Base-by-base conservation (phyloP, 2,797 vertebrate species). In the Lophius americanus region DNA sequence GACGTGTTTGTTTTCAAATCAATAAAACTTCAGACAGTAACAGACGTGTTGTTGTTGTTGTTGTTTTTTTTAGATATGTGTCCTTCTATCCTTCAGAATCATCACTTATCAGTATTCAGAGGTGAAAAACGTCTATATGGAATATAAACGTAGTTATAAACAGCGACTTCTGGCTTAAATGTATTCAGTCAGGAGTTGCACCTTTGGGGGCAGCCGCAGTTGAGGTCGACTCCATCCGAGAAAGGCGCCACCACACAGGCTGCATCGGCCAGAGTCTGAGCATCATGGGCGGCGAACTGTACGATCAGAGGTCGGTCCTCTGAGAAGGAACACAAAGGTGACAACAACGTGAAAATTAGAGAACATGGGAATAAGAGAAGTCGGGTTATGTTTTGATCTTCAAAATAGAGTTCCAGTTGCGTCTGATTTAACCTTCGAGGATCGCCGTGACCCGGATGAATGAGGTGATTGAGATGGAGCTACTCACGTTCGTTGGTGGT, bases 171-270 rank as follows among this genome's bases (percentile, higher is more conserved):
- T 50, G 33, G 12, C 10, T 47, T 14, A 54, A 61, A 33, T 23
- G 4, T 36, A 44, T 57, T 43, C 6, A 37, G 42, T 69, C 5
- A 63, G 41, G 12, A 55, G 38, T 2, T 68, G 89, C 91, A 98
- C 97, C 97, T 97, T 87, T 99, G 98, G 70, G 98, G 98, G 83
- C 98, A 99, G 76, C 98, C 98, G 85, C 98, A 99, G 87, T 99
- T 99, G 47, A 99, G 91, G 86, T 99, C 97, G 89, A 99, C 94
- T 59, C 98, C 98, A 73, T 96, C 94, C 36, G 96, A 96, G 79
- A 96, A 98, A 69, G 97, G 96, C 39, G 93, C 93, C 5, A 98
- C 87, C 36, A 96, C 91, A 64, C 80, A 82, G 46, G 97, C 96
- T 69, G 97, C 97, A 70, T 96, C 96, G 68, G 96, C 95, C 83